These are phyloP conservation scores for Celastrina argiolus DNA, from an alignment of 2,888 invertebrate species.

Conservation along the genomic window DNA sequence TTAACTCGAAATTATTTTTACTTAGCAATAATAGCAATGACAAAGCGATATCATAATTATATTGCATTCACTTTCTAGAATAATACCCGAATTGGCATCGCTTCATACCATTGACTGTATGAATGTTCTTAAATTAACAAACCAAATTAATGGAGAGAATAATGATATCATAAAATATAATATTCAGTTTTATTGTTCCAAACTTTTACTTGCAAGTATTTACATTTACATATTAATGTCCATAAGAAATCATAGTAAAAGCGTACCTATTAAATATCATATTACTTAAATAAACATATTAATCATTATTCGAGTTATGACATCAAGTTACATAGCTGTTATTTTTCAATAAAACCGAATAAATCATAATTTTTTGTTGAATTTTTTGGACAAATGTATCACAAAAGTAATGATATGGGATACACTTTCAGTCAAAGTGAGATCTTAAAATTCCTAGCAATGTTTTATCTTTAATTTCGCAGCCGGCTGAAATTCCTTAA, in stretches of 20 bases:
- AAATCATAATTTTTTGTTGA: no score
- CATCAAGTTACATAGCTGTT: background rate
- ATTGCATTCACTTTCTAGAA: slow-evolving; percentile 27
- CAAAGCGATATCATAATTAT: background rate
- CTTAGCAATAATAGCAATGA: no score
- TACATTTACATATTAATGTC: slow-evolving; percentile 27
- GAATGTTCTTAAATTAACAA: slow-evolving; percentile 6
- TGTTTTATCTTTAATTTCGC: background rate
- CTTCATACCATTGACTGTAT: slow-evolving; percentile 23
- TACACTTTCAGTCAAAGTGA: background rate
- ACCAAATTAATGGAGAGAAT: slow-evolving; percentile 26
- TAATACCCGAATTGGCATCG: slow-evolving; percentile 32
- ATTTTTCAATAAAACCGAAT: background rate
- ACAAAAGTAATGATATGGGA: no score
- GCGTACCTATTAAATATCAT: slow-evolving; percentile 8
- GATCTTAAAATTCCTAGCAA: background rate
- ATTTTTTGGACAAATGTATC: no score
- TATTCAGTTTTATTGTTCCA: slow-evolving; percentile 26
- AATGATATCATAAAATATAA: slow-evolving; percentile 29
- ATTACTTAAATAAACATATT: slow-evolving; percentile 4
- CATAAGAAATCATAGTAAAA: slow-evolving; percentile 22
- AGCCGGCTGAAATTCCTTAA: background rate
- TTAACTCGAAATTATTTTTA: no score
- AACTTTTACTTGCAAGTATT: slow-evolving; percentile 29
- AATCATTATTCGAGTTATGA: slow-evolving; percentile 2